Evolutionary conservation across 2,113 vertebrate genomes (phyloP).

Genomic region (Cryptomyrus ogoouensis): DNA sequence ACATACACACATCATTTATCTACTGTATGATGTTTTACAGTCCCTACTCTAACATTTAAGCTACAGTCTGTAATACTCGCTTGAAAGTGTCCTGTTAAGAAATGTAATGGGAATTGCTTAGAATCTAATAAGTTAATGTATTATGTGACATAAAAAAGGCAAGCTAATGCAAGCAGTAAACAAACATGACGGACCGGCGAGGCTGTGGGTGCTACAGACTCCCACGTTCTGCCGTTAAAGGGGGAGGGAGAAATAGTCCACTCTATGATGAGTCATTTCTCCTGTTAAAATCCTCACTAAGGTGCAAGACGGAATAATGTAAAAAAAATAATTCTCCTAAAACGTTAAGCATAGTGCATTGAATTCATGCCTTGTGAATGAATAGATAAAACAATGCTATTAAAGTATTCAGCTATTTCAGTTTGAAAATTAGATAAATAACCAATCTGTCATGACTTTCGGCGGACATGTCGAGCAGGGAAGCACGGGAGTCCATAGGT

Average conservation of each 20-base stretch:
- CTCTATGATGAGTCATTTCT: not conserved
- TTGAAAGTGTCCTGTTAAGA: not conserved
- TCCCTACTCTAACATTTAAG: not conserved
- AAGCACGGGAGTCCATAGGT: too few relatives aligned
- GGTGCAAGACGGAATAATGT: not conserved
- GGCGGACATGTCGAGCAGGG: too few relatives aligned
- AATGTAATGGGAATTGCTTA: not conserved
- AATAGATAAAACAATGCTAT: not conserved
- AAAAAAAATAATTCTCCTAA: not conserved
- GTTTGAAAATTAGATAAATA: not conserved
- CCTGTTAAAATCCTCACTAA: not conserved
- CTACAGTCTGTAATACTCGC: not conserved
- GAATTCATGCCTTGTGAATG: not conserved
- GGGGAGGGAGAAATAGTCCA: not conserved
- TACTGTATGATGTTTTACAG: not conserved
- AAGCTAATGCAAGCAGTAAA: not conserved
- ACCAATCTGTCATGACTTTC: too few relatives aligned
- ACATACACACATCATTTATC: not conserved
- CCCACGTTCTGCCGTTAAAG: not conserved
- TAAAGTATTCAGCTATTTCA: not conserved
- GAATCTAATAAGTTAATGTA: not conserved
- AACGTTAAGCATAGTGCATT: not conserved
- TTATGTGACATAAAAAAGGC: not conserved
- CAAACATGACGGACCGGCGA: not conserved
- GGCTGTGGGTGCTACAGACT: not conserved